Evolutionary conservation across 2,888 invertebrate species (phyloP), one percentile per base, ranked within the genome.

Genomic region (Empis stercorea): DNA sequence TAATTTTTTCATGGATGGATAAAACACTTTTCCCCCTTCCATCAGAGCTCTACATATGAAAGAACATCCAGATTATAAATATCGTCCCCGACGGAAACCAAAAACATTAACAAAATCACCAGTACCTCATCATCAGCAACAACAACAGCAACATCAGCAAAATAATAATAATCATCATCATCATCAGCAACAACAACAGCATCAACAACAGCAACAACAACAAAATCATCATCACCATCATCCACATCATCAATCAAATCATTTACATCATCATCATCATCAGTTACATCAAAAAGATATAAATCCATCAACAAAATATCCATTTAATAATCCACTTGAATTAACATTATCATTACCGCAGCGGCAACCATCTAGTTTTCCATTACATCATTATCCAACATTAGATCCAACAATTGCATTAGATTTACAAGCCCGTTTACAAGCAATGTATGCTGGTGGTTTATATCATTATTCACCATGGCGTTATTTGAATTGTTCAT

Each of bases 11-110:
- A 23, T n/a, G n/a, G n/a, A n/a, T n/a, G n/a, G n/a, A n/a, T n/a
- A n/a, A n/a, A n/a, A n/a, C n/a, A n/a, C n/a, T n/a, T n/a, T n/a
- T n/a, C n/a, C n/a, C n/a, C n/a, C n/a, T n/a, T n/a, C n/a, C n/a
- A n/a, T n/a, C 78, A 91, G 89, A 66, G 88, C 89, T 34, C 75
- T 91, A 11, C 89, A 91, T 75, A 91, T 91, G 89, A 89, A 88
- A 71, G 89, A 91, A 64, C 89, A 89, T 61, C 91, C 89, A 7
- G 89, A 91, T 71, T 91, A 91, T 76, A 91, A 91, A 71, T 91
- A 89, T 72, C 77, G 89, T 40, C 89, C 89, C 11, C 75, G 89
- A 46, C 74, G 89, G 60, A 89, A 91, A 68, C 89, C 89, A 5
- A 89, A 89, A 66, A 84, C 87, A 0, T 73, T 87, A 13, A 76